A percentile compares a stretch with the other conserved stretches of the same genome.
These are phyloP conservation scores for Bombus affinis DNA, from an alignment of 1,140 invertebrate genomes.

Conservation along the genomic window DNA sequence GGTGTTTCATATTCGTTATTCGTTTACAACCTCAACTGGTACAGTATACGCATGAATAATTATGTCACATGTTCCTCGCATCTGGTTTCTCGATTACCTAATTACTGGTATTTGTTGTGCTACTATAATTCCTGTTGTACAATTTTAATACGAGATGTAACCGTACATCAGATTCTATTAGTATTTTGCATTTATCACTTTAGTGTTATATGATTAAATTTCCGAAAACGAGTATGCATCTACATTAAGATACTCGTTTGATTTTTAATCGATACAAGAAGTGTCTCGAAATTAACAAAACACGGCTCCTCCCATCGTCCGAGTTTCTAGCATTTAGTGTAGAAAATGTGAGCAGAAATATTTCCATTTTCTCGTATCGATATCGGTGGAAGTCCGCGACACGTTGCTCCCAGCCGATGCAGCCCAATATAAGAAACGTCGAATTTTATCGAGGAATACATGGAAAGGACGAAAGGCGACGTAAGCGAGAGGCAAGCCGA, in stretches of 20 bases:
- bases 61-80: not conserved
- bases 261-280: too few relatives aligned
- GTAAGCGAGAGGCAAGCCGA: not conserved
- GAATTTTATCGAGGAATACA: not conserved
- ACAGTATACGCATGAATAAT: slow-evolving; percentile 12
- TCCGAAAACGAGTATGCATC: too few relatives aligned
- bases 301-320: too few relatives aligned
- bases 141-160: not conserved
- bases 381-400: not conserved
- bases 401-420: not conserved
- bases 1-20: slow-evolving; percentile 12
- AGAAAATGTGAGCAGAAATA: too few relatives aligned
- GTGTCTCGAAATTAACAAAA: too few relatives aligned
- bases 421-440: not conserved
- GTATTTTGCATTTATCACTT: not conserved
- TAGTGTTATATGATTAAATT: not conserved
- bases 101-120: slow-evolving; percentile 9
- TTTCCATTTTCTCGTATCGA: too few relatives aligned
- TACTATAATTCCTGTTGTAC: not conserved
- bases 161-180: not conserved
- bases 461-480: too few relatives aligned
- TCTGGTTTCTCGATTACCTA: not conserved
- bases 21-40: not conserved
- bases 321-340: too few relatives aligned
- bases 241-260: too few relatives aligned